phyloP scores from a whole-genome alignment of 2,888 invertebrate species.

The Venusia cambrica region DNA sequence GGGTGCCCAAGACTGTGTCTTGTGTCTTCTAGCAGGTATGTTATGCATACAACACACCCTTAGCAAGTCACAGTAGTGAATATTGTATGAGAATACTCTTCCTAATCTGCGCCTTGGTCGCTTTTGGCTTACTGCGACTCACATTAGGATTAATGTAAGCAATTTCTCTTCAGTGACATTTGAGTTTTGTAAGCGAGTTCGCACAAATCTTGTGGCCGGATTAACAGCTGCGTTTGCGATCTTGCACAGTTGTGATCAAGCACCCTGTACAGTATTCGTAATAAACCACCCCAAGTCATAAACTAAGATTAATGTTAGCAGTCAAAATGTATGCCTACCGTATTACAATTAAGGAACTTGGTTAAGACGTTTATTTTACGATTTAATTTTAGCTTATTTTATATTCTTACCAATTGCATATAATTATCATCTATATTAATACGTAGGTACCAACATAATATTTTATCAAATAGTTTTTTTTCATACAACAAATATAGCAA shows the following conservation, averaged over 20 bases:
- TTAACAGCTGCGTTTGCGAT: constrained; percentile 16
- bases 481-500: too few species aligned
- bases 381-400: too few species aligned
- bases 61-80: too few species aligned
- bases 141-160: constrained; percentile 26
- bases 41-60: too few species aligned
- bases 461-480: too few species aligned
- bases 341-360: background rate
- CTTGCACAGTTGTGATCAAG: constrained; percentile 14
- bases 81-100: too few species aligned
- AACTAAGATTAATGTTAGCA: constrained; percentile 3
- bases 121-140: constrained; percentile 19
- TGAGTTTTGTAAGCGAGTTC: constrained; percentile 23
- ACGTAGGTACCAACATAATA: too few species aligned
- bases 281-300: constrained; percentile 7
- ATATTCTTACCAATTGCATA: too few species aligned
- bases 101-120: constrained; percentile 10
- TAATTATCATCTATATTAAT: too few species aligned
- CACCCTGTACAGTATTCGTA: constrained; percentile 14
- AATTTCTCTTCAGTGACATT: constrained; percentile 24
- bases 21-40: too few species aligned
- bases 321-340: constrained; percentile 1
- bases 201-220: constrained; percentile 20
- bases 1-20: too few species aligned
- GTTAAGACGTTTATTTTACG: too few species aligned